Percentiles rank a stretch among this genome's conserved stretches.
These are phyloP conservation scores for Anomalospiza imberbis DNA, from an alignment of 2,797 vertebrate genomes.

Conservation along the genomic window DNA sequence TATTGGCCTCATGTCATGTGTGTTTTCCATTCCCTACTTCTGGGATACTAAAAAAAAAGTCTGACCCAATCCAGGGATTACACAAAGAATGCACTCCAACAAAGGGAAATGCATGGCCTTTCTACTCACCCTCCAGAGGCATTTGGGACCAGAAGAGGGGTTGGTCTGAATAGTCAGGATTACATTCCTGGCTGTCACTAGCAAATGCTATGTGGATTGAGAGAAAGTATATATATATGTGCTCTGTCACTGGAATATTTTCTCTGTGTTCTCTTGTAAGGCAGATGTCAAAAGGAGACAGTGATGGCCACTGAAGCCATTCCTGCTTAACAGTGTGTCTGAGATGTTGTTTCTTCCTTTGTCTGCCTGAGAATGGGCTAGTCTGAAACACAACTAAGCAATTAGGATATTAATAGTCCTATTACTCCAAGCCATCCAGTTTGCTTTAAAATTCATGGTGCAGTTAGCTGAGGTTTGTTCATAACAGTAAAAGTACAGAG, in stretches of 20 bases:
- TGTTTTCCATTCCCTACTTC: conserved; percentile 17
- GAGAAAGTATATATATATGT: background rate
- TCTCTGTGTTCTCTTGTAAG: background rate
- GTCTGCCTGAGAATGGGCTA: background rate
- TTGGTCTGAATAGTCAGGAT: conserved; percentile 4
- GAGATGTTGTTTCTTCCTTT: background rate
- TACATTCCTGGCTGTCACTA: background rate
- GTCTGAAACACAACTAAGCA: background rate
- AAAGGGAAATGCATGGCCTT: conserved; percentile 40
- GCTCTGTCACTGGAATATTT: background rate
- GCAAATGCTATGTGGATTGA: background rate
- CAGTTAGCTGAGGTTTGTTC: conserved; percentile 26
- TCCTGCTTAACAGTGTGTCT: background rate
- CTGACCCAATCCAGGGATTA: conserved; percentile 47
- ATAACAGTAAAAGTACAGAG: conserved; percentile 12
- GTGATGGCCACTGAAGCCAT: background rate
- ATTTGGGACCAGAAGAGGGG: background rate
- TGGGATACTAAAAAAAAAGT: conserved; percentile 23
- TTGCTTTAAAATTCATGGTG: conserved; percentile 46
- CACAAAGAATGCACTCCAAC: conserved; percentile 33
- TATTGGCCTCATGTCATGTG: conserved; percentile 19
- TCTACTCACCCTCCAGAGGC: background rate
- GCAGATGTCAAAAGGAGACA: background rate
- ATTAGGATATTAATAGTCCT: conserved; percentile 46
- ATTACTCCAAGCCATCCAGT: background rate